Conservation (phyloP, 2,113 vertebrate species). For the Pantherophis guttatus region DNA sequence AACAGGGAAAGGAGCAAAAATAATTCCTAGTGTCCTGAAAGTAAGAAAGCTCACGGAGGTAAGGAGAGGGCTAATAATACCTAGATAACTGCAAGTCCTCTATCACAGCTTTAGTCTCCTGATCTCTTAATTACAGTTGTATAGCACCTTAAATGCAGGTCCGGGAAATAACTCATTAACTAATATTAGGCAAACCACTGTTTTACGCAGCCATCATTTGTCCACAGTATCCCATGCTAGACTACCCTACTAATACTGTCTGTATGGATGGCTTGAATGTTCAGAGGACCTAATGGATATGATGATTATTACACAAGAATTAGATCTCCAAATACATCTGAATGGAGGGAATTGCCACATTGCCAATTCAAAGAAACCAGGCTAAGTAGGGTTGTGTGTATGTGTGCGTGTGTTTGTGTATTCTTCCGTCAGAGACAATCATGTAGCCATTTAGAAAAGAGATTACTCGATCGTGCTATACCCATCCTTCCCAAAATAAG, state of each 20-base stretch:
- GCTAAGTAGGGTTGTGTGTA: background rate
- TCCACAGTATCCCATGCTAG: background rate
- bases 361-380: background rate
- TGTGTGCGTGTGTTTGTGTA: background rate
- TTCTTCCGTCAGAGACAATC: conserved; percentile 8
- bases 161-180: background rate
- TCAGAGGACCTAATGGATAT: background rate
- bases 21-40: background rate
- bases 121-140: background rate
- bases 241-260: background rate
- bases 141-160: background rate
- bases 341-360: background rate
- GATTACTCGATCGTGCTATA: background rate
- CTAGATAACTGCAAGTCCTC: background rate
- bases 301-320: background rate
- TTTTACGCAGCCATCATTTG: background rate
- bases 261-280: background rate
- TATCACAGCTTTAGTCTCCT: background rate
- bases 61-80: background rate
- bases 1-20: background rate
- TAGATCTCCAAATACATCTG: background rate
- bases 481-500: background rate
- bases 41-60: background rate
- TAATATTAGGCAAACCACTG: background rate
- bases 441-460: background rate